These are phyloP conservation scores for Pomacea maculata DNA, from an alignment of 1,140 invertebrate species.

Conservation along the genomic window DNA sequence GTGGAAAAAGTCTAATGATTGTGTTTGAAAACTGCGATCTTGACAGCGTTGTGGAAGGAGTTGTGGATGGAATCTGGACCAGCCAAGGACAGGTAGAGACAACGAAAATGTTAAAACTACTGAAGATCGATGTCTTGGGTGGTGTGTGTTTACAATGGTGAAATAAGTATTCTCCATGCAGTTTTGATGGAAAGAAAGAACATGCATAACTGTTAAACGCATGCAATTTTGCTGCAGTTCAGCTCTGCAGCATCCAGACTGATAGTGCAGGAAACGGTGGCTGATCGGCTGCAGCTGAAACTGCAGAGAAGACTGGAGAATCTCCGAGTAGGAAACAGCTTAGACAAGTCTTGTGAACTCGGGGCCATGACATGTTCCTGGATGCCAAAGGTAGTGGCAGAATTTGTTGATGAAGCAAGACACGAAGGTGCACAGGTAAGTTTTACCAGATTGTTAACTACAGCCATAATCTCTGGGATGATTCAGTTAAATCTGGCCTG, in stretches of 20 bases:
- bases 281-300: constrained; percentile 66
- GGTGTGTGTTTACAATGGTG: not conserved
- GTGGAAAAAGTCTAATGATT: constrained; percentile 68
- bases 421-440: constrained; percentile 66
- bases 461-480: not conserved
- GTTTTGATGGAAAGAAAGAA: too few species aligned
- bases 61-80: constrained; percentile 70
- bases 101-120: not conserved
- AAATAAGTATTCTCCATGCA: not conserved
- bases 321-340: constrained; percentile 65
- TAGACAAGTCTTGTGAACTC: constrained; percentile 67
- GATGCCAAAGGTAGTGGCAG: constrained; percentile 54
- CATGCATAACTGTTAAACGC: too few species aligned
- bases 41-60: constrained; percentile 70
- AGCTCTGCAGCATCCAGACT: constrained; percentile 69
- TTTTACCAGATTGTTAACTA: not conserved
- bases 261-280: constrained; percentile 70
- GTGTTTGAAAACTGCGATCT: constrained; percentile 72
- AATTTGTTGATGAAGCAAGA: constrained; percentile 62
- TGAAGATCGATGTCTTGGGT: not conserved
- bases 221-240: constrained; percentile 59
- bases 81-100: constrained; percentile 69
- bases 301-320: constrained; percentile 64
- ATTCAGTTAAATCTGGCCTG: too few species aligned
- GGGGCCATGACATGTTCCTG: constrained; percentile 62